These are phyloP conservation scores for Harpalus rufipes DNA, from an alignment of 2,888 invertebrate genomes.

Conservation along the genomic window DNA sequence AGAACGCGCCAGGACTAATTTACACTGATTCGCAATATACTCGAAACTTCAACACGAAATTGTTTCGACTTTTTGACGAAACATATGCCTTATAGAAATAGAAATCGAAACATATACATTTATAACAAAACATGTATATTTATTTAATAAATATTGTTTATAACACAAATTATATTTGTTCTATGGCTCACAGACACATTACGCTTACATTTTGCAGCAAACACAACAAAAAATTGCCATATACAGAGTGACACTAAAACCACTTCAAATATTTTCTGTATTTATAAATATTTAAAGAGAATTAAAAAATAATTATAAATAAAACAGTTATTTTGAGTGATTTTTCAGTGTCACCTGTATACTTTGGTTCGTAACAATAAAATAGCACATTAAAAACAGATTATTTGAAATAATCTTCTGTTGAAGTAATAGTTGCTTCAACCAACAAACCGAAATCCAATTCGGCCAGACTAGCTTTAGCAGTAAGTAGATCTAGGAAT, in stretches of 20 bases:
- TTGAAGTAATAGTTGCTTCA: conserved; percentile 87
- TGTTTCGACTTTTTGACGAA: conserved; percentile 18
- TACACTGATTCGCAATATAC: conserved; percentile 13
- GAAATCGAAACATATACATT: conserved; percentile 40
- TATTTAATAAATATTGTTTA: conserved; percentile 50
- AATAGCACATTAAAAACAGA: not conserved
- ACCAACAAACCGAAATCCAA: conserved; percentile 91
- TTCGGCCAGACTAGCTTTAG: conserved; percentile 91
- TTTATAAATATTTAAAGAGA: no score
- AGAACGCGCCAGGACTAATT: conserved; percentile 70
- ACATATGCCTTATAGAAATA: conserved; percentile 39
- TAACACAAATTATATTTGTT: conserved; percentile 42
- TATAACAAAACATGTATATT: conserved; percentile 49
- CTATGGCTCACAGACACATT: conserved; percentile 22
- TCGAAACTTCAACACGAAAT: conserved; percentile 1
- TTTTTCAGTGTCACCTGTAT: no score
- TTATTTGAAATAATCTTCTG: conserved; percentile 77
- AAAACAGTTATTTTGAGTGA: no score
- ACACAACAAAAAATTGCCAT: conserved; percentile 25
- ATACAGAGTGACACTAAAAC: no score
- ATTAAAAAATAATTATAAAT: no score
- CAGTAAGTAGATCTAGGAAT: conserved; percentile 90
- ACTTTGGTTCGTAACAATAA: not conserved
- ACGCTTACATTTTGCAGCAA: not conserved
- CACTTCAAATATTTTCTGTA: no score